Percentiles rank a stretch among this genome's conserved stretches.
Evolutionary conservation across 2,113 vertebrate genomes (phyloP).

Genomic region (Porphyrio hochstetteri): DNA sequence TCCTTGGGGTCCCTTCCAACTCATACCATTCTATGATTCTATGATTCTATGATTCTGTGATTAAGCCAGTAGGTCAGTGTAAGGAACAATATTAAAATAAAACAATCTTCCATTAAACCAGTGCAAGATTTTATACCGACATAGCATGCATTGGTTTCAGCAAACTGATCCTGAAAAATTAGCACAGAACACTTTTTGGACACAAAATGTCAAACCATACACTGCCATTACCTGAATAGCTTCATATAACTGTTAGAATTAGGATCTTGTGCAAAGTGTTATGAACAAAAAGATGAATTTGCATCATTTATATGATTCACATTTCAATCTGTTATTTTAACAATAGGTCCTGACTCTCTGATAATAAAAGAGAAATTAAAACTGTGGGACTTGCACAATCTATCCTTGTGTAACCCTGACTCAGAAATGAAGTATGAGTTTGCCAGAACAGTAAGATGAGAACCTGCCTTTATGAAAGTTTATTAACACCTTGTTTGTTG

Average conservation of each 20-base stretch:
- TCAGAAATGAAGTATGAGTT: background rate
- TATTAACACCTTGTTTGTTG: background rate
- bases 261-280: background rate
- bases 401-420: background rate
- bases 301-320: fast-evolving
- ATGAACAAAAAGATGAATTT: background rate
- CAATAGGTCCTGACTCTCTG: background rate
- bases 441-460: background rate
- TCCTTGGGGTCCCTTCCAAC: no score
- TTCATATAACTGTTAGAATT: background rate
- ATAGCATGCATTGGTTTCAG: background rate
- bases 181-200: background rate
- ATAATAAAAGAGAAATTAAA: background rate
- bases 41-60: no score
- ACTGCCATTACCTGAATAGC: background rate
- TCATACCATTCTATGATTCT: no score
- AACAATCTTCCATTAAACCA: background rate
- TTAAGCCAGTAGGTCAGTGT: background rate
- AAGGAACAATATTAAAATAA: background rate
- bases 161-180: background rate
- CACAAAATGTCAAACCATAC: background rate
- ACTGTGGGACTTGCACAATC: background rate
- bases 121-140: background rate
- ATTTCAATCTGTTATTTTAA: background rate
- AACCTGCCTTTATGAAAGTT: background rate